Base-by-base conservation (phyloP, 2,888 invertebrate genomes). In the Aphidoletes aphidimyza region DNA sequence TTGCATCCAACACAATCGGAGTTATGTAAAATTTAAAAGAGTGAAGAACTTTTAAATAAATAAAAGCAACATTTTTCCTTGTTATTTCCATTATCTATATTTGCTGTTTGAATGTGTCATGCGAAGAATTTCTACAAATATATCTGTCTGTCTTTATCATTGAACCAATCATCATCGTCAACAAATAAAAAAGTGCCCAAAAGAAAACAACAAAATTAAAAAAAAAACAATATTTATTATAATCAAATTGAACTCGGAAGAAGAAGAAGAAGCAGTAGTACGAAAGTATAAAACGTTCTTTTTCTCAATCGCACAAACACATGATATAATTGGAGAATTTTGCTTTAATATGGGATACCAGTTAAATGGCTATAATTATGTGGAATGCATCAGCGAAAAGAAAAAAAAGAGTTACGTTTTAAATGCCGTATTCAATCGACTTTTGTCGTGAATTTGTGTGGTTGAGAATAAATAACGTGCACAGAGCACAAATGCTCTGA, bases 1-100 rank as follows among this genome's bases (percentile, higher is more conserved):
- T 69, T 69, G 69, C 69, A 69, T 69, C 69, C 34, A 69, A 30
- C 69, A 69, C 69, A 69, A 69, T 30, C 17, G 69, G 30, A 69
- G 69, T 30, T 69, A 69, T 69, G 69, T 69, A 69, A 69, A 69
- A 69, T 69, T 69, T 26, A 69, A 69, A 69, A 69, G 26, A 69
- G 30, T 54, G 22, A 22, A n/a, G 3, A 54, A 54, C 54, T 54
- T 3, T 22, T 54, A 54, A 54, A 54, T 54, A 54, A 54, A 54
- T 54, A 22, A 54, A 54, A 14, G 6, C n/a, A 47, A 54, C 54
- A 54, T 47, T 47, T 47, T 47, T 47, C 17, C 2, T 54, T 69
- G 11, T 69, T 69, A 30, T 69, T 30, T 69, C 34, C 22, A 54
- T 39, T 39, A 39, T n/a, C n/a, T n/a, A n/a, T n/a, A n/a, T n/a